Base-by-base conservation (phyloP, 64 coral and sea anemone species). In the Stichodactyla mertensii region DNA sequence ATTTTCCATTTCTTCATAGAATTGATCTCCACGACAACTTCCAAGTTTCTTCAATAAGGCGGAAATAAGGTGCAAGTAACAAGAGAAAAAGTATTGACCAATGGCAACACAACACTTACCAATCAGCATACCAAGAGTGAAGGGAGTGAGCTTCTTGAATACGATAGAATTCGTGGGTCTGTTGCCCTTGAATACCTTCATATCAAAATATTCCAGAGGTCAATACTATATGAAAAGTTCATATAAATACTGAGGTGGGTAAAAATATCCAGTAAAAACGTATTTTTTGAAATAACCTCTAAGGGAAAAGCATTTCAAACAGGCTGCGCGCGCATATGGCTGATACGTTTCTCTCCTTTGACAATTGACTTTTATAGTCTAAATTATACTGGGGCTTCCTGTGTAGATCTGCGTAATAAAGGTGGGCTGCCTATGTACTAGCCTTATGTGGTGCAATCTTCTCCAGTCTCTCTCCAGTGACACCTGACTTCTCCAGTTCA, bases 151-250 rank as follows among this genome's bases (percentile, higher is more conserved):
- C 51, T 95, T 94, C 82, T 94, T 90, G 66, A 98, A 95, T 55
- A 98, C 19, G 10, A 98, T 92, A 53, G 95, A 98, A 80, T 98
- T 98, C 2, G 90, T 95, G 85, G 92, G 96, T 82, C 89, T 94
- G 61, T 98, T 99, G 16, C 97, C 97, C 23, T 61, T 36, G 57
- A 98, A 98, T 8, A 98, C 90, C 95, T 98, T 27, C n/a, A 59
- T 54, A 66, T n/a, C 10, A 52, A 77, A 18, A 55, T 16, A 58
- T 59, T 7, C 4, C 15, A 83, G 24, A 59, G 16, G n/a, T 84
- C 56, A 83, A 10, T n/a, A 84, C 31, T 24, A 52, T 16, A 84
- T 5, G 3, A 23, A 12, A 53, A 16, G 1, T 78, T 45, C 64
- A 10, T 18, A 58, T 85, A 12, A 10, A 8, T 58, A 57, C 26